phyloP scores from a whole-genome alignment of 2,888 invertebrate genomes.

The Caenorhabditis afra region DNA sequence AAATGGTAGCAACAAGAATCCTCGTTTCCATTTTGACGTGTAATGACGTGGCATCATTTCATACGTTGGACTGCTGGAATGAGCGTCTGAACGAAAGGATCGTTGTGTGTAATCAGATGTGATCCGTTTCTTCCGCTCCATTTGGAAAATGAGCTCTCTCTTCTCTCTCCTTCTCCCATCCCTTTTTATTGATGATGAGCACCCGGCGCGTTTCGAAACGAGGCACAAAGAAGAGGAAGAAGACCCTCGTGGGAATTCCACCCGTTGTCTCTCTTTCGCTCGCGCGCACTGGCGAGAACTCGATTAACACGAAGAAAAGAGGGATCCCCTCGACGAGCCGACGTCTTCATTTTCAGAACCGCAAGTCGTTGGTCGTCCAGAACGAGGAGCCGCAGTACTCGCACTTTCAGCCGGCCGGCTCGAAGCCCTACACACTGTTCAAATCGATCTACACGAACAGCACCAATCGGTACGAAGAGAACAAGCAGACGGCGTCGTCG shows the following conservation, averaged over 20 bases:
- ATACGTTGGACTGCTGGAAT: no score
- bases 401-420: constrained; percentile 75
- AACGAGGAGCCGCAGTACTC: constrained; percentile 80
- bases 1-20: no score
- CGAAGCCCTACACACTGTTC: constrained; percentile 80
- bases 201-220: constrained; percentile 28
- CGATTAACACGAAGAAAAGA: no score
- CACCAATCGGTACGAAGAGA: constrained; percentile 69
- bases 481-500: background rate
- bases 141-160: constrained; percentile 33
- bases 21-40: no score
- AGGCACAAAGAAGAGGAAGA: constrained; percentile 19
- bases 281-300: constrained; percentile 29
- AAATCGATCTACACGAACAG: constrained; percentile 80
- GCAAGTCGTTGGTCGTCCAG: constrained; percentile 72
- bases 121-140: constrained; percentile 4
- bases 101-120: background rate
- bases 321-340: no score
- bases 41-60: no score
- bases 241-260: constrained; percentile 54
- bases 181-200: constrained; percentile 50
- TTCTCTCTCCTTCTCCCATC: constrained; percentile 3
- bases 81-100: no score
- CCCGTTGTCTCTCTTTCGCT: constrained; percentile 21
- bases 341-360: constrained; percentile 73